phyloP scores from a whole-genome alignment of 2,888 invertebrate species.

The Lutraria lutraria region DNA sequence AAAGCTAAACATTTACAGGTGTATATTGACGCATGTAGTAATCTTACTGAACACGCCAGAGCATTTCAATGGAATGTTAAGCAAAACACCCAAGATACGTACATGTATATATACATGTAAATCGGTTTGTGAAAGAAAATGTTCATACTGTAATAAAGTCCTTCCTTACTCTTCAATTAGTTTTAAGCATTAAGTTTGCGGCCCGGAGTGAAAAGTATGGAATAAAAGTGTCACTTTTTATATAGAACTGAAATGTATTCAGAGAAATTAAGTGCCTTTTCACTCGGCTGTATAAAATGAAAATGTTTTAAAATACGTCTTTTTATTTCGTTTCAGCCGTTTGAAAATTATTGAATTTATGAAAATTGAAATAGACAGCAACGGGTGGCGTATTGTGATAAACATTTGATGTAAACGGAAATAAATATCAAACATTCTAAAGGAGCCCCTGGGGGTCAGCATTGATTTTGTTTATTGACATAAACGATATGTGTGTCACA shows the following conservation, averaged over 20 bases:
- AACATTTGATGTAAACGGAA: conserved; percentile 1
- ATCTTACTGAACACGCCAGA: conserved; percentile 23
- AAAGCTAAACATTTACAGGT: conserved; percentile 62
- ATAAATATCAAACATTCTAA: background rate
- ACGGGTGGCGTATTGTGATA: background rate
- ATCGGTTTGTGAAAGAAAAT: conserved; percentile 5
- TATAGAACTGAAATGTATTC: conserved; percentile 8
- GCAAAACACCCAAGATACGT: background rate
- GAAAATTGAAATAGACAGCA: conserved; percentile 12
- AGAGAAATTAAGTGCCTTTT: background rate
- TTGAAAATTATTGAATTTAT: conserved; percentile 7
- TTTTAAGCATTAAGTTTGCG: conserved; percentile 29
- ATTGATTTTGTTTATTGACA: conserved; percentile 26
- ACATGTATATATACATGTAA: background rate
- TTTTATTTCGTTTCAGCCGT: conserved; percentile 5
- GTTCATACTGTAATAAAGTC: background rate
- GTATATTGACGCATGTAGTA: conserved; percentile 20
- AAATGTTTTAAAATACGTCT: background rate
- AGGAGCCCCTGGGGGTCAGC: background rate
- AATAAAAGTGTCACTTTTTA: conserved; percentile 49
- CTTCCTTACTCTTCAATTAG: conserved; percentile 37
- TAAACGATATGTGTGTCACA: background rate
- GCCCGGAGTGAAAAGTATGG: conserved; percentile 18
- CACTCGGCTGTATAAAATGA: background rate
- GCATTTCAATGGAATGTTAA: conserved; percentile 54